Percentiles rank a stretch among this genome's conserved stretches.
phyloP scores from a whole-genome alignment of 2,113 vertebrate species.

The Siphamia tubifer region DNA sequence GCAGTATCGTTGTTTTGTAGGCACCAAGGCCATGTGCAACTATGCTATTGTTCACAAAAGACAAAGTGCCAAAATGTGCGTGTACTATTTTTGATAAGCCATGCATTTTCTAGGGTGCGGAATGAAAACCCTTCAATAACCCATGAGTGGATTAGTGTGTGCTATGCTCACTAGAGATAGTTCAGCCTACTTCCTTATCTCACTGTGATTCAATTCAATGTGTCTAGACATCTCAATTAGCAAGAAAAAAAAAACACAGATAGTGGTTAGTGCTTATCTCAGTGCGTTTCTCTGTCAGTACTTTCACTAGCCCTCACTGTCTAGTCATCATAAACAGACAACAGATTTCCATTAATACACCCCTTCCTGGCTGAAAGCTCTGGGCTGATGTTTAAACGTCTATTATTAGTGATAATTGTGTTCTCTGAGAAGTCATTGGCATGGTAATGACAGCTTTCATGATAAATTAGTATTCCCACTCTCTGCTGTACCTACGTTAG shows the following conservation, averaged over 20 bases:
- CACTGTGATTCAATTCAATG: conserved; percentile 67
- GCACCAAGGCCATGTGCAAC: conserved; percentile 49
- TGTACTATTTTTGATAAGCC: conserved; percentile 71
- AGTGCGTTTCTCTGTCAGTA: conserved; percentile 30
- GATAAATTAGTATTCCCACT: conserved; percentile 55
- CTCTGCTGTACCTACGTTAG: conserved; percentile 47
- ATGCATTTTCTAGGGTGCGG: conserved; percentile 46
- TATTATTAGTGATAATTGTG: conserved; percentile 73
- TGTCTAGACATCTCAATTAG: conserved; percentile 82
- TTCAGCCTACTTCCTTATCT: conserved; percentile 76
- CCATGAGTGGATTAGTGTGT: conserved; percentile 71
- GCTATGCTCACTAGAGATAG: conserved; percentile 56
- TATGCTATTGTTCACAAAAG: conserved; percentile 69
- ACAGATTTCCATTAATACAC: conserved; percentile 58
- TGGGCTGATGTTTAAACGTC: conserved; percentile 59
- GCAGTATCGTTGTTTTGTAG: conserved; percentile 36
- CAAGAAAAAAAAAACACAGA: conserved; percentile 42
- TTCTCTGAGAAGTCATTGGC: conserved; percentile 61
- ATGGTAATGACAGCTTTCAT: conserved; percentile 74
- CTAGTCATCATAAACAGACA: conserved; percentile 59
- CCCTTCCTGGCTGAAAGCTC: conserved; percentile 50
- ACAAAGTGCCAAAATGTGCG: conserved; percentile 74
- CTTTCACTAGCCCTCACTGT: conserved; percentile 39
- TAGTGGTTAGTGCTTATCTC: conserved; percentile 57
- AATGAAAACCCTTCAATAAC: conserved; percentile 58